Percentiles rank a stretch among this genome's conserved stretches.
These are phyloP conservation scores for Dicerorhinus sumatrensis DNA, from an alignment of 2,113 vertebrate genomes.

Conservation along the genomic window DNA sequence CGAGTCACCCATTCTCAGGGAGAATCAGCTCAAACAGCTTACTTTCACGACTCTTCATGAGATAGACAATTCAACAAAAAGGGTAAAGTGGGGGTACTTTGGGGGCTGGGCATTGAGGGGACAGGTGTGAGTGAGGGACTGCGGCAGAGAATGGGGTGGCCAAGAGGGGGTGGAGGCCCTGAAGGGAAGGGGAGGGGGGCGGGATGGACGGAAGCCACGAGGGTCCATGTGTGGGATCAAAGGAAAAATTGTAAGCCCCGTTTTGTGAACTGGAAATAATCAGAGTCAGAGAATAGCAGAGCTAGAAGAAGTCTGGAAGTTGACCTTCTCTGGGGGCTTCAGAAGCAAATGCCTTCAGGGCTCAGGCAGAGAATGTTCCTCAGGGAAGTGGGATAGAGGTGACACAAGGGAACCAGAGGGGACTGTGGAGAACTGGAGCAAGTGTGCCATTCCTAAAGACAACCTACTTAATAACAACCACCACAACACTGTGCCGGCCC, in stretches of 20 bases:
- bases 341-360: neutral
- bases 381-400: neutral
- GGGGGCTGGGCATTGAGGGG: no score
- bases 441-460: neutral
- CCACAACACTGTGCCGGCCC: neutral
- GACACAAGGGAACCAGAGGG: neutral
- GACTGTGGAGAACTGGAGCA: neutral
- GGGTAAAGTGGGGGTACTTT: neutral
- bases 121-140: neutral
- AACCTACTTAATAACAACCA: neutral
- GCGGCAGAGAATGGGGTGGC: neutral
- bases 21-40: neutral
- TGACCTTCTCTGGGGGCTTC: neutral
- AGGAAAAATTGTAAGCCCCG: neutral
- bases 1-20: neutral
- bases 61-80: neutral
- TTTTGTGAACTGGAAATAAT: neutral
- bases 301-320: neutral
- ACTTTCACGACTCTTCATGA: neutral
- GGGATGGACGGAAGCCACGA: neutral
- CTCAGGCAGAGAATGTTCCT: neutral
- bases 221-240: neutral
- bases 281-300: neutral
- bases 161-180: neutral
- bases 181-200: neutral